Conservation (phyloP, 2,888 invertebrate species). For the Eristalinus aeneus region DNA sequence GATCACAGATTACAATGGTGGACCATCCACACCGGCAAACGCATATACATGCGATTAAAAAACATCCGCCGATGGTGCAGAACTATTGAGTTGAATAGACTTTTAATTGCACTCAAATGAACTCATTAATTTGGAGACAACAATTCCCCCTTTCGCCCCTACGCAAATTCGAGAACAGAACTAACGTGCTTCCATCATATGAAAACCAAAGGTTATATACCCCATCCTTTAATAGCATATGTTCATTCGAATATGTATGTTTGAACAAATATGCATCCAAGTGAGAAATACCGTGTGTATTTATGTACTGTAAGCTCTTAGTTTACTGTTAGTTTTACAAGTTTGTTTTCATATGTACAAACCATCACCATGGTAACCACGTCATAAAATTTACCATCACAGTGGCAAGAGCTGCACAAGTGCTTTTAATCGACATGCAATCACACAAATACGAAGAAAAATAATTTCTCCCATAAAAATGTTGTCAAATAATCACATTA, state of each 20-base stretch:
- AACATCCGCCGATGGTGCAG: not conserved
- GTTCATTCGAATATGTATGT: not conserved
- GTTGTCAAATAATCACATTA: not conserved
- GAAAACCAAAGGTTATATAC: not conserved
- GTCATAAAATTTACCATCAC: not conserved
- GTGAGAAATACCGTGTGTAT: too few relatives aligned
- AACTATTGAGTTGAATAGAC: not conserved
- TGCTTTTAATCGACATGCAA: not conserved
- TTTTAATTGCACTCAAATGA: not conserved
- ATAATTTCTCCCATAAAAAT: not conserved
- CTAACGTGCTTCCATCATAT: not conserved
- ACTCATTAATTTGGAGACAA: not conserved
- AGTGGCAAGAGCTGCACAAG: not conserved
- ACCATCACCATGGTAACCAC: not conserved
- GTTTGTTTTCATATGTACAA: not conserved
- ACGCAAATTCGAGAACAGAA: not conserved
- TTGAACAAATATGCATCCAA: too few relatives aligned
- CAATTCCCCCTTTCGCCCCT: not conserved
- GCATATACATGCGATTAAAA: not conserved
- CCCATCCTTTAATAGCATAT: not conserved
- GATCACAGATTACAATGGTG: too few relatives aligned
- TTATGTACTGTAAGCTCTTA: not conserved
- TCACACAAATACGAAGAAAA: not conserved
- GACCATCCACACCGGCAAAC: too few relatives aligned
- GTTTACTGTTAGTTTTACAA: not conserved